Evolutionary conservation across 37 sponge, comb jelly and placozoan genomes (phyloP).

Genomic region (Geodia barretti): DNA sequence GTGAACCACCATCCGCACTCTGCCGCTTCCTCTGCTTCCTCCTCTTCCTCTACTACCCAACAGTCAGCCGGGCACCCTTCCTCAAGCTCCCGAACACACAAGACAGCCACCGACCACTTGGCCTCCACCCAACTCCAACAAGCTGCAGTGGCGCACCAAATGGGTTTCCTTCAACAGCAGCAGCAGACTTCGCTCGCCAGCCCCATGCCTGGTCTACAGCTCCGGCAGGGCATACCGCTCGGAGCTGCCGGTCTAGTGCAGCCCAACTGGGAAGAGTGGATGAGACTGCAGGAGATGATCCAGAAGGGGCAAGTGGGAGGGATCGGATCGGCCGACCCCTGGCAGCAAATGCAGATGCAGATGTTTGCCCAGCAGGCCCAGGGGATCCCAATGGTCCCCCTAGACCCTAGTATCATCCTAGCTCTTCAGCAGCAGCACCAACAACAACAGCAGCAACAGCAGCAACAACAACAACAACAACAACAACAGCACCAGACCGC

Average conservation of each 20-base stretch:
- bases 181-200: constrained; percentile 17
- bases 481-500: constrained; percentile 36
- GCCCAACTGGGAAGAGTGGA: constrained; percentile 33
- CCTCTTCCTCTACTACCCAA: neutral
- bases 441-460: constrained; percentile 33
- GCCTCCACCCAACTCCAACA: constrained; percentile 16
- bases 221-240: constrained; percentile 4
- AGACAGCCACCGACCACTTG: neutral
- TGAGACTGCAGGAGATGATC: constrained; percentile 25
- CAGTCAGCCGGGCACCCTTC: neutral
- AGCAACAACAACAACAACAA: constrained; percentile 21
- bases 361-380: neutral
- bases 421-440: neutral
- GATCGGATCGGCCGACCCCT: constrained; percentile 13
- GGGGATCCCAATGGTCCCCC: neutral
- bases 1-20: neutral
- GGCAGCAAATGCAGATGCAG: constrained; percentile 37
- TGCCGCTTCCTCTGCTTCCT: neutral
- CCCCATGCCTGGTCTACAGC: constrained; percentile 9
- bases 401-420: neutral
- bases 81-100: constrained; percentile 3
- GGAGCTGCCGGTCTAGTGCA: neutral
- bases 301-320: too few species aligned
- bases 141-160: constrained; percentile 14
- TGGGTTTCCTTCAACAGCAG: constrained; percentile 7